These are phyloP conservation scores for Phengaris arion DNA, from an alignment of 2,888 invertebrate species.

Conservation along the genomic window DNA sequence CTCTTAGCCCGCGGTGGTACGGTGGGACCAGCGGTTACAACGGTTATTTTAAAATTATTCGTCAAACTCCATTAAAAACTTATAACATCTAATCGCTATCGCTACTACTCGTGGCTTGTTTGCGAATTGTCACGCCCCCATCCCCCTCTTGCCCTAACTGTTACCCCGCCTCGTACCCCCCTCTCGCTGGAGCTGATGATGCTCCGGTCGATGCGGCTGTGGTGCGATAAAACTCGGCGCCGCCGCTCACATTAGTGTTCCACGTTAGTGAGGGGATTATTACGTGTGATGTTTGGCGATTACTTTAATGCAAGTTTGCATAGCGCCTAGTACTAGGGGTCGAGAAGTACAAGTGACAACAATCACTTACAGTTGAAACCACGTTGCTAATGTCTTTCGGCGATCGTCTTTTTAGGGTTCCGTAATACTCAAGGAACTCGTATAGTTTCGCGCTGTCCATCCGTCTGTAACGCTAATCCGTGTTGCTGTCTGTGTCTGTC, in stretches of 20 bases:
- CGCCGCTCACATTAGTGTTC: neutral
- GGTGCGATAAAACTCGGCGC: neutral
- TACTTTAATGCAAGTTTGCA: neutral
- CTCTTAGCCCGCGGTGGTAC: too few species aligned
- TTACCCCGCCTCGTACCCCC: neutral
- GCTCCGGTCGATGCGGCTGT: conserved; percentile 4
- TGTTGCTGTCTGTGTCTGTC: too few species aligned
- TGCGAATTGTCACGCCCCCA: neutral
- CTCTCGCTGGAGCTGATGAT: conserved; percentile 1
- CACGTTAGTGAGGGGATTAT: neutral
- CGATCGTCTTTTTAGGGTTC: too few species aligned
- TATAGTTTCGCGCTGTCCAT: too few species aligned
- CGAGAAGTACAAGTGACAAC: too few species aligned
- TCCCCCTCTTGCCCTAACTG: neutral
- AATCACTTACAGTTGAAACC: too few species aligned
- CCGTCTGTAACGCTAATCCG: too few species aligned
- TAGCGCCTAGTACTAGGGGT: too few species aligned
- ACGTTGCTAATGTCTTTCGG: too few species aligned
- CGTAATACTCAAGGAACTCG: too few species aligned
- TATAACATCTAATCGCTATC: neutral
- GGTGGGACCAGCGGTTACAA: too few species aligned
- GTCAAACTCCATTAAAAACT: neutral
- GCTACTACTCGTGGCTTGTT: neutral
- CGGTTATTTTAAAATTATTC: too few species aligned
- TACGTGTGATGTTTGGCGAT: neutral